Evolutionary conservation across 2,888 invertebrate genomes (phyloP), one percentile per base, ranked within the genome.

Genomic region (Heliconius hortense): DNA sequence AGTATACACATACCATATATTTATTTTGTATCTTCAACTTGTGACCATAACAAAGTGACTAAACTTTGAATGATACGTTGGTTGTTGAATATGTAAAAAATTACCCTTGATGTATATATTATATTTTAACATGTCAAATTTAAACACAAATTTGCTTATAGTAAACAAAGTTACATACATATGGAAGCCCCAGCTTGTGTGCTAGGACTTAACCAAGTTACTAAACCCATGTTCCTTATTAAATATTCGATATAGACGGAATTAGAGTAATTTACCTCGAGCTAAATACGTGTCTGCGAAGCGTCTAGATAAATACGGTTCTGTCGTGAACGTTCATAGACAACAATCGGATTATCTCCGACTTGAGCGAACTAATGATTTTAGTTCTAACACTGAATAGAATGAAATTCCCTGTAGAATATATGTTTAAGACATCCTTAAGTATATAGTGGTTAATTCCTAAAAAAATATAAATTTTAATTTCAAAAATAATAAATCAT

Each of bases 311-410:
- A 73, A 73, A 73, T 77, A 74, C 59, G 67, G 67, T 63, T 56
- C 48, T 78, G 72, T 76, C 72, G 62, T 72, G 66, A 74, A 67
- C 77, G 72, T 73, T 76, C 74, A 72, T 67, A 79, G 78, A 74
- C 76, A 78, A 83, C 83, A 86, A 87, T 84, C 82, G 80, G 85
- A 85, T 85, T 85, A 86, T 82, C 84, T 80, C 73, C 73, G 75
- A 79, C 80, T 80, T 78, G 75, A 78, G 76, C 74, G 79, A 76
- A 80, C 80, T 84, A 83, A 86, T 84, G 81, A 84, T 84, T 83
- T 83, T 83, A 84, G 84, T 83, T 84, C 74, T 63, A 78, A 75
- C 76, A 73, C 75, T 78, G 77, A 79, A 80, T 76, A 73, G 77
- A 76, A 69, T 70, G 62, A 63, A 74, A 69, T 48, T 15, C 53